A percentile compares a stretch with the other conserved stretches of the same genome.
Evolutionary conservation across 2,888 invertebrate species (phyloP).

Genomic region (Polyploca ridens): DNA sequence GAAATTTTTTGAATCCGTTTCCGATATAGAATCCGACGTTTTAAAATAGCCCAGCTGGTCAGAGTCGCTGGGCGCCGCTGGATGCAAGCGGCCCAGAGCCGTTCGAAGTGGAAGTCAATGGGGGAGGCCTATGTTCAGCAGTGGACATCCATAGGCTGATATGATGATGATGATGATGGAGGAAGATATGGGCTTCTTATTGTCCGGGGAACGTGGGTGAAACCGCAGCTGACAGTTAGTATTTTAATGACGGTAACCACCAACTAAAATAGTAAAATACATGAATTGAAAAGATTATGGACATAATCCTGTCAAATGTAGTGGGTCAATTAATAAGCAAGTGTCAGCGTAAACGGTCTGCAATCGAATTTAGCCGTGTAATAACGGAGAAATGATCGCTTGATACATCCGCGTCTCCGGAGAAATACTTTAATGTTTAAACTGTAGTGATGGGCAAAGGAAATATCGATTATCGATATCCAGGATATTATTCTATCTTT

Average conservation of each 20-base stretch:
- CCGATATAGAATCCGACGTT: no score
- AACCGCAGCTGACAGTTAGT: background rate
- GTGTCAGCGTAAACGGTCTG: slow-evolving; percentile 48
- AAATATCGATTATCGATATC: slow-evolving; percentile 16
- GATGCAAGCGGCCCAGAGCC: no score
- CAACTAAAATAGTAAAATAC: background rate
- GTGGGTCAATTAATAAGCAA: slow-evolving; percentile 53
- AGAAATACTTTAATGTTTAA: slow-evolving; percentile 69
- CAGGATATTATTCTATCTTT: no score
- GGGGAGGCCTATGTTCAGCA: no score
- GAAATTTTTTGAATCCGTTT: no score
- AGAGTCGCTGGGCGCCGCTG: no score
- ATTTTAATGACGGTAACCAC: background rate
- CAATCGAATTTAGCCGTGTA: slow-evolving; percentile 62
- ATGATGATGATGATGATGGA: no score
- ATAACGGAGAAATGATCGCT: slow-evolving; percentile 62
- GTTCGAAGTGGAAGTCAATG: no score
- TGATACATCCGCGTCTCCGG: slow-evolving; percentile 57
- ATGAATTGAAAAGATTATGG: background rate
- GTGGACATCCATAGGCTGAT: no score
- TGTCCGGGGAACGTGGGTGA: no score
- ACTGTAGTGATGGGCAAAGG: slow-evolving; percentile 46
- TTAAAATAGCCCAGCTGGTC: no score
- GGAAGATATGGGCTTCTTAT: no score
- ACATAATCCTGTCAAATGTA: slow-evolving; percentile 30